These are phyloP conservation scores for Drosophila neocordata DNA, from an alignment of 1,140 invertebrate species.

Conservation along the genomic window DNA sequence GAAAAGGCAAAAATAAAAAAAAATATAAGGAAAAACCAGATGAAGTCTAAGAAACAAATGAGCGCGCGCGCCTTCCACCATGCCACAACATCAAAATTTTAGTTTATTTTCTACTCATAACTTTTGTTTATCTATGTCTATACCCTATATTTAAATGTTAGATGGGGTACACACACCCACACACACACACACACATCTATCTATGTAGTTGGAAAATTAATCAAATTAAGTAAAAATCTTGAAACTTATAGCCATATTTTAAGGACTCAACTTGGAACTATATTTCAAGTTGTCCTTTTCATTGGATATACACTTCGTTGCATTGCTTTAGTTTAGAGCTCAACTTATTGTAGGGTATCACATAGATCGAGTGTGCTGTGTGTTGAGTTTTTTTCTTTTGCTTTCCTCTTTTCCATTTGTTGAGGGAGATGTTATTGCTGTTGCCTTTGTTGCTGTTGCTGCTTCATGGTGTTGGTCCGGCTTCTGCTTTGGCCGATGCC, in stretches of 20 bases:
- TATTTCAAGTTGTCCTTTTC: no score
- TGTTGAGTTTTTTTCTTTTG: neutral
- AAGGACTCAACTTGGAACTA: no score
- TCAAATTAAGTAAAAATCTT: no score
- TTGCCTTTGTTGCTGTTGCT: conserved; percentile 16
- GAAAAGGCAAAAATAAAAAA: conserved; percentile 20
- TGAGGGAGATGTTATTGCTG: conserved; percentile 16
- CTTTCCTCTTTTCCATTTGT: conserved; percentile 1
- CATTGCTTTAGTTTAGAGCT: no score
- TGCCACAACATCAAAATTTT: conserved; percentile 61
- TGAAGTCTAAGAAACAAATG: conserved; percentile 13
- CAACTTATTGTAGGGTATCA: no score
- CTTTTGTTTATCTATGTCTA: conserved; percentile 77
- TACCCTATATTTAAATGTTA: neutral
- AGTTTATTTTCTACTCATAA: conserved; percentile 77
- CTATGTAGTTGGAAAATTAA: no score
- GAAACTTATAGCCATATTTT: no score
- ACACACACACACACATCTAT: no score
- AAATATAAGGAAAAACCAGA: conserved; percentile 7
- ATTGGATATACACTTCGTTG: no score
- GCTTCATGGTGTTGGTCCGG: conserved; percentile 12
- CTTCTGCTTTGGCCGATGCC: conserved; percentile 14
- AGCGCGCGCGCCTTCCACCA: conserved; percentile 42
- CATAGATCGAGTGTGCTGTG: no score
- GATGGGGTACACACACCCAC: no score